Evolutionary conservation across 2,888 invertebrate species (phyloP).

Genomic region (Malachius bipustulatus): DNA sequence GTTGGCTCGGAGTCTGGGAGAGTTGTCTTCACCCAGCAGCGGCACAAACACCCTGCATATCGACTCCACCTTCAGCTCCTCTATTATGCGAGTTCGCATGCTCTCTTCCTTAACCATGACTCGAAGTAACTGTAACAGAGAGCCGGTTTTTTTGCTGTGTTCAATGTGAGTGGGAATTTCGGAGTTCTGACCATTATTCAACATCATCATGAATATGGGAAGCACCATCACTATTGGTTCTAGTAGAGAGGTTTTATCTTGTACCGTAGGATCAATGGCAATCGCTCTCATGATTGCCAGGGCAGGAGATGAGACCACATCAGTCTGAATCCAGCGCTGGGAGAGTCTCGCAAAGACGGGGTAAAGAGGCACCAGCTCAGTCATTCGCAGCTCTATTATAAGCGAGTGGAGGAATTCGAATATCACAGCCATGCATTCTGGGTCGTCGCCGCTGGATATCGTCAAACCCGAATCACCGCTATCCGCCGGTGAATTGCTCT

Average conservation of each 20-base stretch:
- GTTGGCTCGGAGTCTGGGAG: slow-evolving; percentile 21
- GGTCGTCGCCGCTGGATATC: slow-evolving; percentile 29
- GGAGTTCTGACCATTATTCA: slow-evolving; percentile 30
- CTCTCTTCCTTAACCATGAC: slow-evolving; percentile 34
- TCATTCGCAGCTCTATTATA: slow-evolving; percentile 36
- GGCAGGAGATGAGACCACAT: slow-evolving; percentile 37
- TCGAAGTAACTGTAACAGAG: slow-evolving; percentile 39
- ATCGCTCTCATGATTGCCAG: slow-evolving; percentile 36
- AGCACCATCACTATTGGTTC: slow-evolving; percentile 28
- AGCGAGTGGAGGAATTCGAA: slow-evolving; percentile 41
- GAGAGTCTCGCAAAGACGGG: slow-evolving; percentile 35
- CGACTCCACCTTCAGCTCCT: slow-evolving; percentile 32
- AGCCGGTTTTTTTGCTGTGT: slow-evolving; percentile 34
- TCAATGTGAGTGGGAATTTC: slow-evolving; percentile 27
- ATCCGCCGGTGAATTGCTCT: too few species aligned
- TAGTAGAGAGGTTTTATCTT: neutral
- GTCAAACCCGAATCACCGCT: slow-evolving; percentile 10
- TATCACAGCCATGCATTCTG: slow-evolving; percentile 40
- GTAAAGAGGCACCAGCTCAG: slow-evolving; percentile 34
- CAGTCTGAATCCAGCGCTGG: slow-evolving; percentile 39
- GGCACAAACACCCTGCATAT: slow-evolving; percentile 36
- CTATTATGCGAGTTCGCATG: slow-evolving; percentile 29
- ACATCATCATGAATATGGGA: slow-evolving; percentile 35
- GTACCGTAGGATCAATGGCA: slow-evolving; percentile 20
- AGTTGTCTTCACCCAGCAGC: slow-evolving; percentile 29